Evolutionary conservation across 2,797 vertebrate genomes (phyloP).

Genomic region (Malacoraja senta): DNA sequence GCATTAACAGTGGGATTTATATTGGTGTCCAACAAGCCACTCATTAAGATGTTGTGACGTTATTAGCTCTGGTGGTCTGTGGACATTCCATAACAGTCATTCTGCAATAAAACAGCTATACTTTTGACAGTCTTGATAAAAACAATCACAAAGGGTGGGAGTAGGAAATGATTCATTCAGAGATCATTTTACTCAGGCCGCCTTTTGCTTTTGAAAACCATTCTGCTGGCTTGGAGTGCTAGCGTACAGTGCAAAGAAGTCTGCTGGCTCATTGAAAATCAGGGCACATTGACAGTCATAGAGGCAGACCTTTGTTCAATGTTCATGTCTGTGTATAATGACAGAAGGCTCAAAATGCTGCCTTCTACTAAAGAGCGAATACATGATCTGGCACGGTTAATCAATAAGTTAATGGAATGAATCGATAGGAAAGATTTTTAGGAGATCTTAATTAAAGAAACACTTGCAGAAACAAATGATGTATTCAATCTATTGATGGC

Average conservation of each 20-base stretch:
- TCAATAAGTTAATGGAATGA: constrained; percentile 79
- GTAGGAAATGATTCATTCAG: constrained; percentile 27
- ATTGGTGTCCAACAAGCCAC: constrained; percentile 69
- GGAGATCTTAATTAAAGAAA: constrained; percentile 96
- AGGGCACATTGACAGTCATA: constrained; percentile 54
- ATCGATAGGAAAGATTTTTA: constrained; percentile 89
- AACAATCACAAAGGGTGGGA: constrained; percentile 44
- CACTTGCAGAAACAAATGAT: constrained; percentile 90
- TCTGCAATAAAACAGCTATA: constrained; percentile 69
- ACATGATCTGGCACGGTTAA: constrained; percentile 66
- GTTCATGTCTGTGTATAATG: constrained; percentile 56
- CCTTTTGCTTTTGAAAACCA: constrained; percentile 34
- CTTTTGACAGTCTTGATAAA: constrained; percentile 79
- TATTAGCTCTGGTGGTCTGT: constrained; percentile 85
- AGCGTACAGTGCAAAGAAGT: constrained; percentile 48
- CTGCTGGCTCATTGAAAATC: constrained; percentile 56
- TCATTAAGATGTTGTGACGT: constrained; percentile 80
- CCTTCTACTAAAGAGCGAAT: constrained; percentile 65
- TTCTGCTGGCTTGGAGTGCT: background rate
- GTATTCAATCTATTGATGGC: constrained; percentile 83
- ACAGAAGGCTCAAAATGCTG: constrained; percentile 55
- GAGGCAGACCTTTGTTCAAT: constrained; percentile 54
- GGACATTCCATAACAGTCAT: constrained; percentile 74
- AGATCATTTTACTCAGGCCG: too few species aligned
- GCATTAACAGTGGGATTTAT: constrained; percentile 61